These are phyloP conservation scores for Trilocha varians DNA, from an alignment of 2,888 invertebrate genomes.

Conservation along the genomic window DNA sequence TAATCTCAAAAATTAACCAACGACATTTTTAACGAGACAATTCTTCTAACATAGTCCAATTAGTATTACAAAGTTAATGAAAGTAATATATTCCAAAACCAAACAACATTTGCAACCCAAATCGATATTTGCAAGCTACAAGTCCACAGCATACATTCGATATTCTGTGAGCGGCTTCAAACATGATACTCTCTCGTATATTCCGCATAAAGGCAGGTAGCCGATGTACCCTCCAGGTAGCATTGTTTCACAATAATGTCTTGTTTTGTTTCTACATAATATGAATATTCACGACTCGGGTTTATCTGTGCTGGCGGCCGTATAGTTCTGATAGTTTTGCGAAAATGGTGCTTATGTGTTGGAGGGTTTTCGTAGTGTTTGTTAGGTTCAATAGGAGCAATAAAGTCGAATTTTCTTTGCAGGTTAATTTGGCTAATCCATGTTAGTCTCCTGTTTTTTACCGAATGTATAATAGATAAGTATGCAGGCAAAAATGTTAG, in stretches of 20 bases:
- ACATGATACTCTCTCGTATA: not conserved
- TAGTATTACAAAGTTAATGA: too few species aligned
- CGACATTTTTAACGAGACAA: too few species aligned
- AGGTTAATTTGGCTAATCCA: not conserved
- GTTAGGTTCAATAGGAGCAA: not conserved
- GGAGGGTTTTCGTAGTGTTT: not conserved
- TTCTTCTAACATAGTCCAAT: too few species aligned
- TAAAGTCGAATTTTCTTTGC: not conserved
- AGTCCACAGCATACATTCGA: too few species aligned
- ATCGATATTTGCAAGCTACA: too few species aligned
- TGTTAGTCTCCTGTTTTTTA: not conserved
- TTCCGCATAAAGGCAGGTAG: not conserved
- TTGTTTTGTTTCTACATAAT: slow-evolving; percentile 9
- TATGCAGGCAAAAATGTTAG: not conserved
- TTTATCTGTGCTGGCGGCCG: slow-evolving; percentile 6
- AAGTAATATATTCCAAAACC: too few species aligned
- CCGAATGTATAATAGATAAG: not conserved
- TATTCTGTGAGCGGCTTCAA: not conserved
- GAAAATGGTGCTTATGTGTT: not conserved
- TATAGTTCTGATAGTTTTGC: not conserved
- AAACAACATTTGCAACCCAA: too few species aligned
- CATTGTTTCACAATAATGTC: slow-evolving; percentile 7
- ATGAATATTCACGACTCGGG: slow-evolving; percentile 12
- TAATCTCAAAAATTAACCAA: too few species aligned
- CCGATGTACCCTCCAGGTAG: slow-evolving; percentile 2